Conservation (phyloP, 1,140 invertebrate genomes). For the Trichonephila clavata region DNA sequence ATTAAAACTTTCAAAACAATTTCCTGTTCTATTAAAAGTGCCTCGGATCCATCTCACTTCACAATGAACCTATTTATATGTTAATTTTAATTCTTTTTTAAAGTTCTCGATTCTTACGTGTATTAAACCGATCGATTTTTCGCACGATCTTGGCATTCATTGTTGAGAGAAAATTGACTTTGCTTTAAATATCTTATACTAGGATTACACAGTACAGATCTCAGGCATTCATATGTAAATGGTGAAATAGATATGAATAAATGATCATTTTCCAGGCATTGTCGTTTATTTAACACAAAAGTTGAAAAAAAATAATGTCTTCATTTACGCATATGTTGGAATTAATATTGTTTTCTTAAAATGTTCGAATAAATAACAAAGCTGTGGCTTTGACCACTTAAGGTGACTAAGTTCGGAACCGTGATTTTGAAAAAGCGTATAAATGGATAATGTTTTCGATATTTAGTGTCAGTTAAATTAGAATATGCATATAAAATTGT, state of each 20-base stretch:
- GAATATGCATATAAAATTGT: too few relatives aligned
- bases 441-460: too few relatives aligned
- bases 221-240: not conserved
- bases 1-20: conserved; percentile 42
- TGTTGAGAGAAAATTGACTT: conserved; percentile 18
- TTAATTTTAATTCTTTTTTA: conserved; percentile 18
- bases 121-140: conserved; percentile 26
- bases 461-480: too few relatives aligned
- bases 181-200: not conserved
- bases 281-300: not conserved
- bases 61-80: conserved; percentile 35
- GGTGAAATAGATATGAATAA: not conserved
- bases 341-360: too few relatives aligned
- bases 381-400: too few relatives aligned
- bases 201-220: not conserved
- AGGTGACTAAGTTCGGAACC: too few relatives aligned
- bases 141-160: not conserved
- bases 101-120: not conserved
- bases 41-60: not conserved
- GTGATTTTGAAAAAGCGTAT: too few relatives aligned
- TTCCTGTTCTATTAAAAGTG: conserved; percentile 31
- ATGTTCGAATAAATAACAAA: too few relatives aligned
- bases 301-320: not conserved
- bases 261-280: not conserved
- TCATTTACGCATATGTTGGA: too few relatives aligned